phyloP scores from a whole-genome alignment of 2,113 vertebrate species.

The Vidua macroura region DNA sequence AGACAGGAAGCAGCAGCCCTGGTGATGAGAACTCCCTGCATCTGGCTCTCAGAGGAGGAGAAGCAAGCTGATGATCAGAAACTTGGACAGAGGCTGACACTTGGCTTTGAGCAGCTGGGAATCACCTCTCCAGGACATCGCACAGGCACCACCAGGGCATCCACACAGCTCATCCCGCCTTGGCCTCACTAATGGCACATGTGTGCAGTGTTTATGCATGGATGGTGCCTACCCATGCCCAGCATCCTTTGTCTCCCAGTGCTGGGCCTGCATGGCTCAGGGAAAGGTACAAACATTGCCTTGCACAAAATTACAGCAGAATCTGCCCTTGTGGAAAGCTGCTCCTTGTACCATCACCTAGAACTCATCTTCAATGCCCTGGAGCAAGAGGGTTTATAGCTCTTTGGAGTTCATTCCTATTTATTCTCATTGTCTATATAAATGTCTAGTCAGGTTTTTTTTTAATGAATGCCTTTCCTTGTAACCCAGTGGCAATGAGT shows the following conservation, averaged over 20 bases:
- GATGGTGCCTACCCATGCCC: background rate
- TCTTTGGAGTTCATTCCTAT: background rate
- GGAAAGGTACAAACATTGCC: background rate
- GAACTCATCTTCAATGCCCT: background rate
- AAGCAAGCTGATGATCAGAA: background rate
- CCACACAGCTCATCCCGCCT: background rate
- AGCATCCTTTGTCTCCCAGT: background rate
- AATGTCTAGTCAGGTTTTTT: background rate
- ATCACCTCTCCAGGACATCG: background rate
- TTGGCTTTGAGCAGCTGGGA: background rate
- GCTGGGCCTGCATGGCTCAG: fast-evolving
- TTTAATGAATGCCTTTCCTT: background rate
- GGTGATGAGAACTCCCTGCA: background rate
- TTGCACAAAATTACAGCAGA: background rate
- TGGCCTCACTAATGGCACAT: background rate
- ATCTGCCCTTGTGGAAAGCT: background rate
- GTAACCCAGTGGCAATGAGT: background rate
- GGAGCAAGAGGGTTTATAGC: background rate
- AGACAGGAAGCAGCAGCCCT: background rate
- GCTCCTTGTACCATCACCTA: background rate
- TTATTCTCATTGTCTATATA: background rate
- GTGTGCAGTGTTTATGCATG: too few relatives aligned
- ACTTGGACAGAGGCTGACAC: background rate
- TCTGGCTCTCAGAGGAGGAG: background rate
- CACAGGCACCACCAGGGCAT: fast-evolving